Conservation (phyloP, 2,113 vertebrate genomes). For the Jaculus jaculus region DNA sequence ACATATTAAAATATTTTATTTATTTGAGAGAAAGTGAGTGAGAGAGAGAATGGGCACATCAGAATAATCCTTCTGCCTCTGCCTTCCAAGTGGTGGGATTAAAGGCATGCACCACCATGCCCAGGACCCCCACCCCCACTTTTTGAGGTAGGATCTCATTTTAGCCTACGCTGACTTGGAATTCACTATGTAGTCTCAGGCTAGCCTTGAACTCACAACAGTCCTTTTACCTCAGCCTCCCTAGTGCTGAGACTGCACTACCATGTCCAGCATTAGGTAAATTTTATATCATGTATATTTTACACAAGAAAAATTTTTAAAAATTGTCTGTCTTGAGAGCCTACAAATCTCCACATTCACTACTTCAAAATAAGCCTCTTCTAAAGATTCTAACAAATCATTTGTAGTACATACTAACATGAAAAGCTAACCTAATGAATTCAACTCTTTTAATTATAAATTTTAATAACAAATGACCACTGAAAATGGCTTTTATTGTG, state of each 20-base stretch:
- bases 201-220: no score
- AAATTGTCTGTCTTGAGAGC: background rate
- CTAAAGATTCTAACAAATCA: constrained; percentile 9
- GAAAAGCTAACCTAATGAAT: constrained; percentile 34
- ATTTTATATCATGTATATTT: constrained; percentile 1
- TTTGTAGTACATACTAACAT: constrained; percentile 15
- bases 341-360: background rate
- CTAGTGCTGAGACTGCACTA: no score
- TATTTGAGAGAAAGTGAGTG: background rate
- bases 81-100: no score
- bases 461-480: background rate
- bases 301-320: background rate
- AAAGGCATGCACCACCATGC: no score
- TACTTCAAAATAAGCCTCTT: constrained; percentile 11
- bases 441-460: constrained; percentile 27
- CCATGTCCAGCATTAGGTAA: background rate
- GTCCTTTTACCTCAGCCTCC: no score
- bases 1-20: no score
- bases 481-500: background rate
- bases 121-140: no score
- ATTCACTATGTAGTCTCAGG: no score
- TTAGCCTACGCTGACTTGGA: no score
- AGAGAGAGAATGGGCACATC: no score
- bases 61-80: no score
- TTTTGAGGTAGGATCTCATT: no score